Base-by-base conservation (phyloP, 2,113 vertebrate species). In the Chascanopsetta lugubris region DNA sequence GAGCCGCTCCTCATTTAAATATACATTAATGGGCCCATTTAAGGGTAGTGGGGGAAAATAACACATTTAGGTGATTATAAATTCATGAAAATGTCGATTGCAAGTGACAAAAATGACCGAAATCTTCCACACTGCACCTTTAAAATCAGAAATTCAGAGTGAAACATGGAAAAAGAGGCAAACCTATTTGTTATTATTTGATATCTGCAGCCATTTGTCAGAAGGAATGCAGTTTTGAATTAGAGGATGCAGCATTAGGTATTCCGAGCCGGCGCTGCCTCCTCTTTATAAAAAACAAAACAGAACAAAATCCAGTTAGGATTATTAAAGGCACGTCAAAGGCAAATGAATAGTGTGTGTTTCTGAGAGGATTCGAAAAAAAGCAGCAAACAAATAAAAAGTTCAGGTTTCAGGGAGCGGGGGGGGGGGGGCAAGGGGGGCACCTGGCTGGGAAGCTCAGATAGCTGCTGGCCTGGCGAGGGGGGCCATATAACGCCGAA, bases 401-500 rank as follows among this genome's bases (percentile, higher is more conserved):
- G 42, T 54, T 50, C 34, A 53, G 72, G 67, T 65, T 79, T 17
- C 40, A 69, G 43, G 50, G 56, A 72, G 49, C 22, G 55, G 68
- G 61, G 66, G 61, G 72, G 53, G 77, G 3, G 63, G 61, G 87
- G 83, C 86, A 77, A 82, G 68, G 40, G 63, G 54, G 74, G 77
- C 66, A 67, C 69, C 67, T 62, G 80, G 80, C 82, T 70, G 91
- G 86, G 86, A 90, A 90, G 86, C 86, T 77, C 73, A 75, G 86
- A 89, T 85, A 87, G 88, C 81, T 65, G 73, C 77, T 61, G 85
- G 84, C 85, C 91, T 38, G 68, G 85, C 72, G 77, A 60, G 87
- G 67, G 56, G 53, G 42, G 75, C 79, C 71, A 64, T 85, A 79
- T 85, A 79, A 88, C 71, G 62, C 71, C 68, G 82, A 81, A 85